Conservation (phyloP, 1,140 invertebrate species). For the Hylaeus anthracinus region DNA sequence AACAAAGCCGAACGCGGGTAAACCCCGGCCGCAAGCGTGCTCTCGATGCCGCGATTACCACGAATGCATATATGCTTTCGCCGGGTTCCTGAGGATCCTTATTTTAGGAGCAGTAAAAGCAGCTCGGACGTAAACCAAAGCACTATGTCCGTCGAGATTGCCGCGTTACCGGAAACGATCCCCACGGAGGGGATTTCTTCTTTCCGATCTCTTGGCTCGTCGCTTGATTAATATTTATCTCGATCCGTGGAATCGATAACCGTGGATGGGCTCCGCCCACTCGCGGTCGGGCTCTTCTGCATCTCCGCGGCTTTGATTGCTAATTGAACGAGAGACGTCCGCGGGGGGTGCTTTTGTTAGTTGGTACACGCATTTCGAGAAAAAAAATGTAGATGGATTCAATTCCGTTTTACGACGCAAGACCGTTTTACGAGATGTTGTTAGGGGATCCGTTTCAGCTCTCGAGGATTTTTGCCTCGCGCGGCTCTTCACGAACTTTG, state of each 20-base stretch:
- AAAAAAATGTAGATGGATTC: constrained; percentile 11
- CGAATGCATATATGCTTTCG: constrained; percentile 26
- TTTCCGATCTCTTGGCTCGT: neutral
- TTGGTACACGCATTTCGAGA: no score
- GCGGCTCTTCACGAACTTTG: neutral
- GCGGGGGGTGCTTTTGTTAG: neutral
- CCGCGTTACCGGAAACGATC: constrained; percentile 29
- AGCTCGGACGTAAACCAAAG: constrained; percentile 45
- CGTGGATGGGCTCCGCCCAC: neutral
- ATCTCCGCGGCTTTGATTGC: neutral
- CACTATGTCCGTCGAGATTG: constrained; percentile 13
- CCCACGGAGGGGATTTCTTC: neutral
- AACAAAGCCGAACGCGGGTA: constrained; percentile 13
- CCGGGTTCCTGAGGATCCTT: neutral
- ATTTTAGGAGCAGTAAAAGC: constrained; percentile 39
- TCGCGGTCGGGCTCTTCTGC: neutral
- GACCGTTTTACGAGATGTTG: constrained; percentile 1
- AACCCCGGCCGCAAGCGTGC: constrained; percentile 5
- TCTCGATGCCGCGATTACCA: constrained; percentile 25
- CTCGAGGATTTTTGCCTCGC: no score
- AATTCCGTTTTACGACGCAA: neutral
- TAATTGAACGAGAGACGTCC: neutral
- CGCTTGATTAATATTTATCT: constrained; percentile 19
- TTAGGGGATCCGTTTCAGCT: neutral
- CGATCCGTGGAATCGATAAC: neutral